A percentile compares a stretch with the other conserved stretches of the same genome.
These are phyloP conservation scores for Sinodicranocentrus sp. DNA, from an alignment of 2,888 invertebrate genomes.

Conservation along the genomic window DNA sequence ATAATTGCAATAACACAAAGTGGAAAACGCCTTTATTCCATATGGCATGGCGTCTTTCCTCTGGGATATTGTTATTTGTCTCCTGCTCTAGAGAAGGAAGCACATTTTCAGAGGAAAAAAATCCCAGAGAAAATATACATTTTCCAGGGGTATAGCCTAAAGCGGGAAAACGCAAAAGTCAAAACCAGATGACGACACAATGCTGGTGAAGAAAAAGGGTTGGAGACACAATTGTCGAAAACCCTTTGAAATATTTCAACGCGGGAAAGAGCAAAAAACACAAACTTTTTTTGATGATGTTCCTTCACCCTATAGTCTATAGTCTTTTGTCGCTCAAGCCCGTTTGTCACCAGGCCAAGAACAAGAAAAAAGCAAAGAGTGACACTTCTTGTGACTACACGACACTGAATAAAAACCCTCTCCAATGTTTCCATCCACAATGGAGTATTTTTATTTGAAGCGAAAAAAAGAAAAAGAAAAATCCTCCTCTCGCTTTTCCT, in stretches of 20 bases:
- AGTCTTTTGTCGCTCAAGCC: background rate
- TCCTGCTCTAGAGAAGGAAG: background rate
- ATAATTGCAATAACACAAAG: background rate
- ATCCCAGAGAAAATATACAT: no score
- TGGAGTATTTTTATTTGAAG: background rate
- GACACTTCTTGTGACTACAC: slow-evolving; percentile 13
- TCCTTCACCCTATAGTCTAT: background rate
- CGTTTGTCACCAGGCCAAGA: slow-evolving; percentile 44
- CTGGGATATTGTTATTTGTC: slow-evolving; percentile 11
- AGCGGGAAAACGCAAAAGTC: slow-evolving; percentile 54
- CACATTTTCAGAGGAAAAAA: no score
- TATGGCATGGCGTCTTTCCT: background rate
- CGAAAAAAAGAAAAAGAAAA: background rate
- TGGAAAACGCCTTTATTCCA: slow-evolving; percentile 23
- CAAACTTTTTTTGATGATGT: slow-evolving; percentile 6
- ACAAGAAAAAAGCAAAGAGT: slow-evolving; percentile 19
- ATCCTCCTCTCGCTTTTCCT: background rate
- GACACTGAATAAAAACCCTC: background rate
- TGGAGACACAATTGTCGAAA: slow-evolving; percentile 8
- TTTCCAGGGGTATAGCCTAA: slow-evolving; percentile 1
- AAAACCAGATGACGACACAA: slow-evolving; percentile 70
- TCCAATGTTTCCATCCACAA: background rate
- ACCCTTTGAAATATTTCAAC: no score
- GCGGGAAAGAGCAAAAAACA: slow-evolving; percentile 26
- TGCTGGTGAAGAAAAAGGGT: background rate